Base-by-base conservation (phyloP, 1,140 invertebrate genomes). In the Cydia fagiglandana region DNA sequence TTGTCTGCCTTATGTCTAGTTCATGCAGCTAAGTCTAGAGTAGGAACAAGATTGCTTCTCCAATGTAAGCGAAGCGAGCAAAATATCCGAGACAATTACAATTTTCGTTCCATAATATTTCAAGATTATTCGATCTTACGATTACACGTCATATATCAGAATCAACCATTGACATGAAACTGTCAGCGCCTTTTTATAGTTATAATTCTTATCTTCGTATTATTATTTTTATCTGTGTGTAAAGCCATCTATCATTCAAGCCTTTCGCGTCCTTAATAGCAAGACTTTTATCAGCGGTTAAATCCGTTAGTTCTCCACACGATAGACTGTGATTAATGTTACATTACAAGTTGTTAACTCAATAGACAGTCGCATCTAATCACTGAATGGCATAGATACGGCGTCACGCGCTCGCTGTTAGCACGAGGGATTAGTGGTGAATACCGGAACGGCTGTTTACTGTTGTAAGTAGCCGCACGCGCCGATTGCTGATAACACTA, bases 341-440 rank as follows among this genome's bases (percentile, higher is more conserved):
- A 47, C 13, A 13, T 53, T 61, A 61, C 56, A 61, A 24, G 17
- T 61, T 24, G 17, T 61, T 24, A 61, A 61, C 9, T 24, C 56
- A 61, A 61, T 61, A 61, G 56, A 12, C 2, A 61, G 56, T 24
- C 45, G 56, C 56, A 24, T 61, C 56, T 61, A 61, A 61, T 61
- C 56, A 61, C 56, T 61, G 56, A 61, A 24, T 61, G 56, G 56
- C 56, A 61, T 24, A 61, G 20, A 61, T 61, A 61, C 56, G 56
- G 17, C 9, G 56, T 61, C 56, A 61, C 20, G 56, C 56, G 20
- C 53, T 17, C 9, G 20, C 17, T 61, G 10, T 61, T 61, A 61
- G n/a, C 53, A 56, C 53, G 20, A 61, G 17, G 17, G 17, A 20
- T 61, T 61, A 53, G 50, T 53, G 4, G 53, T 56, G 53, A 17